These are phyloP conservation scores for Aphidius colemani DNA, from an alignment of 2,888 invertebrate genomes.

Conservation along the genomic window DNA sequence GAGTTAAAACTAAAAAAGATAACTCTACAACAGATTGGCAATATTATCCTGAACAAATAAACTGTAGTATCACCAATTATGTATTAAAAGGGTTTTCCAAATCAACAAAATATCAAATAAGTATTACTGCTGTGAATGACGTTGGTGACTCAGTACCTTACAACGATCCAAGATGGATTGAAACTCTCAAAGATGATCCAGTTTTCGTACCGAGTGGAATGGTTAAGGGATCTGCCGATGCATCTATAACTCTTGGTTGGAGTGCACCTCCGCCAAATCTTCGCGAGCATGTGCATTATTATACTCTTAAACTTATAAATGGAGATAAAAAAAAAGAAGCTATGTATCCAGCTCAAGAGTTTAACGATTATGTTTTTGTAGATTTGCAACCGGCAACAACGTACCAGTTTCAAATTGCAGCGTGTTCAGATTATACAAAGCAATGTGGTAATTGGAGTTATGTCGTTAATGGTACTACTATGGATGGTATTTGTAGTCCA, in stretches of 20 bases:
- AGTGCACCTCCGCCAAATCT: slow-evolving; percentile 69
- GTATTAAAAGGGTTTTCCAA: slow-evolving; percentile 71
- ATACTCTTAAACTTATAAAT: slow-evolving; percentile 68
- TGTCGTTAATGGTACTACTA: slow-evolving; percentile 78
- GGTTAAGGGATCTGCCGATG: slow-evolving; percentile 71
- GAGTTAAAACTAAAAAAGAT: slow-evolving; percentile 64
- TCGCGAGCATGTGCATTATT: slow-evolving; percentile 76
- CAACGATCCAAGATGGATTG: slow-evolving; percentile 63
- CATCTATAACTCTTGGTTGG: slow-evolving; percentile 85
- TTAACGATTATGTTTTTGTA: slow-evolving; percentile 78
- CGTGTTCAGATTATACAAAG: slow-evolving; percentile 79
- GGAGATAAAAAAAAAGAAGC: slow-evolving; percentile 63
- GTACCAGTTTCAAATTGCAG: slow-evolving; percentile 79
- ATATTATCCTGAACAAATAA: slow-evolving; percentile 67
- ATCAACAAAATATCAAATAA: slow-evolving; percentile 70
- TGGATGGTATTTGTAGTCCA: slow-evolving; percentile 79
- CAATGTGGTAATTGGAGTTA: slow-evolving; percentile 80
- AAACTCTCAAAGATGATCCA: slow-evolving; percentile 74
- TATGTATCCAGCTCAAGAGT: slow-evolving; percentile 68
- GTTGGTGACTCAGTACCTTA: slow-evolving; percentile 67
- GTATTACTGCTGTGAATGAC: slow-evolving; percentile 70
- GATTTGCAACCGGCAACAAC: slow-evolving; percentile 78
- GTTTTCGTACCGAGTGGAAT: slow-evolving; percentile 78
- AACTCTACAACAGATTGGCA: slow-evolving; percentile 62
- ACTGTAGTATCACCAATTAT: slow-evolving; percentile 69